phyloP scores from a whole-genome alignment of 2,113 vertebrate genomes.

The Hystrix cristata region DNA sequence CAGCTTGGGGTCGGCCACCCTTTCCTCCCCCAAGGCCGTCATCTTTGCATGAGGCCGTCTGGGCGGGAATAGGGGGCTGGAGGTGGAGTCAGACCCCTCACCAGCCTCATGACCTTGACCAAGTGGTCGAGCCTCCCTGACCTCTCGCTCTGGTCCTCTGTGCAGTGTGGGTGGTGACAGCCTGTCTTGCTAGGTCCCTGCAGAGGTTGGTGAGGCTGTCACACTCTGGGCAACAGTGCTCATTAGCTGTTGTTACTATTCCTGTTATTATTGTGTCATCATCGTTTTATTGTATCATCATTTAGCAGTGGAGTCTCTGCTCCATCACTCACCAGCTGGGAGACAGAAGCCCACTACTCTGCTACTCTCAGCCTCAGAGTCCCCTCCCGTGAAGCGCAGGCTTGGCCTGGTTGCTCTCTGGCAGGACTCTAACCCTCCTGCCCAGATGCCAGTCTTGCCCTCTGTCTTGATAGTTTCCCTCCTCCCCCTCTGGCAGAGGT shows the following conservation, averaged over 20 bases:
- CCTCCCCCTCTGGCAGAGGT: neutral
- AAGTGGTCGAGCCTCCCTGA: neutral
- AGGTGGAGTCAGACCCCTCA: neutral
- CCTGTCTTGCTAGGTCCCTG: neutral
- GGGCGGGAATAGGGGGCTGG: neutral
- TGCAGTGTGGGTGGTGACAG: neutral
- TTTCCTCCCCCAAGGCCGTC: neutral
- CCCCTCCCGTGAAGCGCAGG: neutral
- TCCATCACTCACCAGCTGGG: neutral
- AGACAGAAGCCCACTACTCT: neutral
- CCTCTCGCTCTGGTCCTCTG: neutral
- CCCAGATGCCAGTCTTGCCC: rapidly evolving
- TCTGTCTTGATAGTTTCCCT: neutral
- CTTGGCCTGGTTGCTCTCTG: neutral
- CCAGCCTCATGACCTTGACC: neutral
- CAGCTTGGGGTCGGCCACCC: neutral
- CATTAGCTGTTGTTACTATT: rapidly evolving
- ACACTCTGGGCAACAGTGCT: rapidly evolving
- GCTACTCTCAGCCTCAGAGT: neutral
- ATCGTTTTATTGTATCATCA: neutral
- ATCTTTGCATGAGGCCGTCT: rapidly evolving
- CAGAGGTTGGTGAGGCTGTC: neutral
- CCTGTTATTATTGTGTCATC: neutral
- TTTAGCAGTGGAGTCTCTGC: neutral
- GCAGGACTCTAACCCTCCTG: neutral